Base-by-base conservation (phyloP, 2,113 vertebrate species). In the Sitta europaea region DNA sequence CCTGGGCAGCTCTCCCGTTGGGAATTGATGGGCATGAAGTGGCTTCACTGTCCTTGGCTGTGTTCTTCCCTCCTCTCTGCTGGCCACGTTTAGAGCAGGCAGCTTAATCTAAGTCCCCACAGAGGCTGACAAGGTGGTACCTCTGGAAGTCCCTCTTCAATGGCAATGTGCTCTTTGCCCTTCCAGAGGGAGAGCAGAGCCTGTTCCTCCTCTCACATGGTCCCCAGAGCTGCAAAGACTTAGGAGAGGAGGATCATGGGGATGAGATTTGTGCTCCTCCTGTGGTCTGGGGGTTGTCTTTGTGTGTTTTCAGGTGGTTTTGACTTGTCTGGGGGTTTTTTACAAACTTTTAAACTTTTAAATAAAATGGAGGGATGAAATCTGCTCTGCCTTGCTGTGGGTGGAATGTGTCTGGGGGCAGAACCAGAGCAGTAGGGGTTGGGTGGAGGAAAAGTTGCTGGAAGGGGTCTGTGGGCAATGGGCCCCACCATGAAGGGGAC, bases 301-400 rank as follows among this genome's bases (percentile, higher is more conserved):
- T 35, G 27, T 11, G 6, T 57, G 8, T 28, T 76, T 65, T 19
- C 36, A 42, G 45, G 4, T 51, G 47, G 9, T 66, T 88, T n/a
- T 80, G 61, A 57, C 23, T 42, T 61, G 29, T 29, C 9, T 22
- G 23, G 25, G 0, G 7, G 68, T 61, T 72, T 85, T 71, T 72
- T 42, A 75, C 11, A 8, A 43, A 51, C 11, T 70, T 92, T 67
- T 73, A 21, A 73, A 31, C 33, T 88, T 92, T 43, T 35, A 62
- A 96, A 95, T 97, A 96, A 96, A 97, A 58, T 18, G 38, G 19
- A 84, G 78, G 45, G 19, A 38, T 25, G 40, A 58, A 24, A 18
- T 84, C n/a, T 81, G 15, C 29, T 77, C 29, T 73, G 40, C 81
- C 61, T 25, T 29, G 1, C 2, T 1, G 19, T 21, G 58, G 11